Evolutionary conservation across 2,797 vertebrate species (phyloP).

Genomic region (Alca torda): DNA sequence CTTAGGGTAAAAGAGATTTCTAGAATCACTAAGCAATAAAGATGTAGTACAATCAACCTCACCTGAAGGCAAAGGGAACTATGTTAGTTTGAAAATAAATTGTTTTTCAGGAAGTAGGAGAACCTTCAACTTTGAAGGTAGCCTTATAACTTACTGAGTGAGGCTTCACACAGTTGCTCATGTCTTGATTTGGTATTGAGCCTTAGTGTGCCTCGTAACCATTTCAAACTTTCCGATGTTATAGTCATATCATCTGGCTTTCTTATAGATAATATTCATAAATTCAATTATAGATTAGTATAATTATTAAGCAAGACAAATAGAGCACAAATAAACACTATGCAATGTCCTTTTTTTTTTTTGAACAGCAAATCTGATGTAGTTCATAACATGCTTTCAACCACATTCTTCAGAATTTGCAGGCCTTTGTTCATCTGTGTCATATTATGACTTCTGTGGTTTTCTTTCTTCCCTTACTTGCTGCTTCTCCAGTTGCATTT

Average conservation of each 20-base stretch:
- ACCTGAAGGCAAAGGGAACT: background rate
- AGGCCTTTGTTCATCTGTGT: background rate
- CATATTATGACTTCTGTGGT: background rate
- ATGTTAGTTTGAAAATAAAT: background rate
- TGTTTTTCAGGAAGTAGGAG: background rate
- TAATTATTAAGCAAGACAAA: background rate
- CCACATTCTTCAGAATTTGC: background rate
- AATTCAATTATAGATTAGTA: background rate
- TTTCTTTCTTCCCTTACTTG: background rate
- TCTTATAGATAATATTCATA: background rate
- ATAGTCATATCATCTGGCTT: background rate
- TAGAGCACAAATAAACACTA: background rate
- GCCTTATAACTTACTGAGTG: background rate
- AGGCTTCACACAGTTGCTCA: background rate
- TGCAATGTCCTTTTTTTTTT: background rate
- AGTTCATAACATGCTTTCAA: background rate
- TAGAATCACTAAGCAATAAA: background rate
- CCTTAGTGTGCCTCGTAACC: background rate
- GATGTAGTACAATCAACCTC: background rate
- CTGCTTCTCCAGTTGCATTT: background rate
- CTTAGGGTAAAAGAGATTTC: background rate
- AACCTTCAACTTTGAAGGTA: background rate
- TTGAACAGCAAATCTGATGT: background rate
- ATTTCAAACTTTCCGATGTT: background rate
- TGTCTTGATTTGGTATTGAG: background rate